Conservation (phyloP, 2,113 vertebrate species). For the Xyrauchen texanus region DNA sequence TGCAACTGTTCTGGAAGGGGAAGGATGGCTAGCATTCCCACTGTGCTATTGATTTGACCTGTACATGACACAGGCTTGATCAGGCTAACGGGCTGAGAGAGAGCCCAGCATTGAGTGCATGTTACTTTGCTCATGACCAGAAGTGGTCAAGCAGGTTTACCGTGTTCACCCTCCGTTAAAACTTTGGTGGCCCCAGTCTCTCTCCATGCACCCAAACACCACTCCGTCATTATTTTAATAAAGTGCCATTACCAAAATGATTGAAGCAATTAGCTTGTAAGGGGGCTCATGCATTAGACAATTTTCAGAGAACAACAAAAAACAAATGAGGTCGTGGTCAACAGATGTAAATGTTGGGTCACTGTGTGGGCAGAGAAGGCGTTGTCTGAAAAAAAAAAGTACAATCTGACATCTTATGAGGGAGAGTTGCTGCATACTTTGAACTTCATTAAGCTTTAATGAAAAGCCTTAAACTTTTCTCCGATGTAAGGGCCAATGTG, state of each 20-base stretch:
- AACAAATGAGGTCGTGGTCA: slow-evolving; percentile 75
- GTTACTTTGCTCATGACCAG: neutral
- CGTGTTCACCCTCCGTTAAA: neutral
- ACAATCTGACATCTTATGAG: slow-evolving; percentile 30
- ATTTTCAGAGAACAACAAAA: slow-evolving; percentile 40
- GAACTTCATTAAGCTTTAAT: slow-evolving; percentile 45
- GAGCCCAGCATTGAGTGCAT: slow-evolving; percentile 21
- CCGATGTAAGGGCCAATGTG: slow-evolving; percentile 85
- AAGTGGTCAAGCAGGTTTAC: neutral
- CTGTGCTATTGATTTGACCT: slow-evolving; percentile 19
- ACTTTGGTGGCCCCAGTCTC: neutral
- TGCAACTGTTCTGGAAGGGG: too few relatives aligned
- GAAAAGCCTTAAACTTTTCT: slow-evolving; percentile 80
- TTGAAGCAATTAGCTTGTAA: slow-evolving; percentile 86
- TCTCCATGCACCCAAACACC: slow-evolving; percentile 45
- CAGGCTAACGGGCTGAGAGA: neutral
- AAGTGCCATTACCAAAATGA: slow-evolving; percentile 80
- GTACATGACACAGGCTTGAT: neutral
- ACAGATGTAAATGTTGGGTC: slow-evolving; percentile 57
- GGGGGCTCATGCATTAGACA: slow-evolving; percentile 41
- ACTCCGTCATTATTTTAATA: slow-evolving; percentile 87
- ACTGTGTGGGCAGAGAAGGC: slow-evolving; percentile 31
- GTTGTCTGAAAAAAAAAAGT: slow-evolving; percentile 39
- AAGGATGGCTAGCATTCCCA: neutral
- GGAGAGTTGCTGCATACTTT: slow-evolving; percentile 74